Evolutionary conservation across 2,797 vertebrate genomes (phyloP), one percentile per base, ranked within the genome.

Genomic region (Rhinoraja longicauda): DNA sequence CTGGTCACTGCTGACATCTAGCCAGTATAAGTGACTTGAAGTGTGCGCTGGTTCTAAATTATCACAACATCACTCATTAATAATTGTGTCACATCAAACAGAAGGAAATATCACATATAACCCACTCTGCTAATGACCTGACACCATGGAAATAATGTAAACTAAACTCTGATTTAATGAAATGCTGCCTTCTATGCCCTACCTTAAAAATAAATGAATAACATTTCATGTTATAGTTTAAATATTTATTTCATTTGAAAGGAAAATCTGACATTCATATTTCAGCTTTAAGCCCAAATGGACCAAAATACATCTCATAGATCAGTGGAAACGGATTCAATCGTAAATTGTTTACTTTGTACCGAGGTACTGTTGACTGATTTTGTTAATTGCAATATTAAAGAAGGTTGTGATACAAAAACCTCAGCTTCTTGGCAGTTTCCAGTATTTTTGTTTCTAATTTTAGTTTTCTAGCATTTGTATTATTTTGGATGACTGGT

Each of bases 11-110:
- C 67, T 72, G 90, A 92, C 90, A 92, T 75, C 70, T 45, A 72
- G 29, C 36, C 90, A 75, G 70, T 73, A 92, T 92, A 92, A 92
- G 90, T 75, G 90, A 92, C 90, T 92, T 73, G 84, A 88, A 88
- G 62, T 67, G 59, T 67, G 84, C 36, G n/a, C 84, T 88, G n/a
- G 84, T 88, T 88, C 59, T 88, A 75, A 75, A 75, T 75, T 29
- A 92, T 70, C 39, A n/a, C 90, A 92, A 92, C 72, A 75, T 92
- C 67, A 92, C 70, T 92, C 12, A 36, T 92, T 92, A 92, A 92
- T 75, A 92, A 57, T 75, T 45, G 90, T 53, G 67, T 75, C 90
- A 92, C 36, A 92, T 45, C 67, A 75, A 75, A 45, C 72, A 53
- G 72, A 92, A 92, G 26, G 45, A 75, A 92, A 53, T 73, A 72